Percentiles rank a stretch among this genome's conserved stretches.
Evolutionary conservation across 1,140 invertebrate genomes (phyloP).

Genomic region (Protaetia brevitarsis): DNA sequence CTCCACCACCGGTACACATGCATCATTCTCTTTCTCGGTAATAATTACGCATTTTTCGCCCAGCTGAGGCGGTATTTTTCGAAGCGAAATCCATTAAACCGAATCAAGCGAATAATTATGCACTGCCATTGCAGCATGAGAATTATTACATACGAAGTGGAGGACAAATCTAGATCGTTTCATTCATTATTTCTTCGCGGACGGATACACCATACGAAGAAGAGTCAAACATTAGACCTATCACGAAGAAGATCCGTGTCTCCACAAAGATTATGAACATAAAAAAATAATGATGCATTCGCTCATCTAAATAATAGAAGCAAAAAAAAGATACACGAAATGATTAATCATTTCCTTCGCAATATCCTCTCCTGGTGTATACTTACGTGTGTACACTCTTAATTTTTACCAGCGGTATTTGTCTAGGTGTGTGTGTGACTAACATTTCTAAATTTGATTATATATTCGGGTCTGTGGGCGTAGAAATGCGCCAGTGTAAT

Average conservation of each 20-base stretch:
- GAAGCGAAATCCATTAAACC: constrained; percentile 14
- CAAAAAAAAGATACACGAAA: background rate
- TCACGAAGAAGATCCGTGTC: too few relatives aligned
- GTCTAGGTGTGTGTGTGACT: background rate
- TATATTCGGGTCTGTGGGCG: too few relatives aligned
- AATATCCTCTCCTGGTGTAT: background rate
- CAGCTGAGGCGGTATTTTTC: background rate
- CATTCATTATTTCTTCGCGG: too few relatives aligned
- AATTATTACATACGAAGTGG: background rate
- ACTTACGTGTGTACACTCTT: background rate
- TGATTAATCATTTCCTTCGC: background rate
- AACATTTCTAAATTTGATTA: too few relatives aligned
- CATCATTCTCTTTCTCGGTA: constrained; percentile 6
- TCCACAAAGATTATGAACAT: too few relatives aligned
- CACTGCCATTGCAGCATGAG: background rate
- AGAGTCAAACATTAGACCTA: background rate
- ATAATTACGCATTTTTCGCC: constrained; percentile 14
- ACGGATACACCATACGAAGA: background rate
- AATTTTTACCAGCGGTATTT: background rate
- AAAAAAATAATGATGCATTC: too few relatives aligned
- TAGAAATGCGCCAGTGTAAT: too few relatives aligned
- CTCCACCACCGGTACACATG: background rate
- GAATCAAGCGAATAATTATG: constrained; percentile 6
- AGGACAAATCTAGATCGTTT: background rate
- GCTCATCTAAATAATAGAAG: background rate